Evolutionary conservation across 2,888 invertebrate species (phyloP), one percentile per base, ranked within the genome.

Genomic region (Euproctis similis): DNA sequence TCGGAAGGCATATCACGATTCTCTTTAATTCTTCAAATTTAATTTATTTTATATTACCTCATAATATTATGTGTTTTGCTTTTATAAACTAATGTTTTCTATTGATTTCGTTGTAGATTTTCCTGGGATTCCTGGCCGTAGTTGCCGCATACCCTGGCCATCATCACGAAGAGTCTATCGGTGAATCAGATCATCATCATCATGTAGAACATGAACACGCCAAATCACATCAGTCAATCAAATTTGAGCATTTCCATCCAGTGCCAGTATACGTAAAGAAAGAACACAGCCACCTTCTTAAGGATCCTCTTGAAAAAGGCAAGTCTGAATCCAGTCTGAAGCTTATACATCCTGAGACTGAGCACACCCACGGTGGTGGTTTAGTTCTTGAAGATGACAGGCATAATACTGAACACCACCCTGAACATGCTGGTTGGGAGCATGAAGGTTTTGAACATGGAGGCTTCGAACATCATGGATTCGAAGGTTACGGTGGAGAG

Each of bases 201-300:
- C 86, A 87, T 39, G 76, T 89, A 16, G 87, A 89, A 41, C 88
- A 89, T 46, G 88, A 89, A 43, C 88, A 89, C 52, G 89, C 90
- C 14, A 90, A 89, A 42, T 90, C 90, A 21, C 90, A 90, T 55
- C 90, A 90, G 65, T 89, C 88, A 32, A 87, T 90, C 43, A 89
- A 90, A 50, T 87, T 90, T 44, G 89, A 90, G 59, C 90, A 90
- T 57, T 90, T 87, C 75, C 90, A 90, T 53, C 86, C 90, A 1
- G 90, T 90, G 1, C 90, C 90, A 1, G 89, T 90, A 0, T 90
- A 89, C 66, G 82, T 89, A 4, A 90, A 90, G 73, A 89, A 90
- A 51, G 89, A 90, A 52, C 87, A 89, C 67, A 86, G 86, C 48
- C 88, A 90, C 59, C 69, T 89, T 34, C 58, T 90, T 2, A 86